phyloP scores from a whole-genome alignment of 2,797 vertebrate species.

The Sardinella longiceps region DNA sequence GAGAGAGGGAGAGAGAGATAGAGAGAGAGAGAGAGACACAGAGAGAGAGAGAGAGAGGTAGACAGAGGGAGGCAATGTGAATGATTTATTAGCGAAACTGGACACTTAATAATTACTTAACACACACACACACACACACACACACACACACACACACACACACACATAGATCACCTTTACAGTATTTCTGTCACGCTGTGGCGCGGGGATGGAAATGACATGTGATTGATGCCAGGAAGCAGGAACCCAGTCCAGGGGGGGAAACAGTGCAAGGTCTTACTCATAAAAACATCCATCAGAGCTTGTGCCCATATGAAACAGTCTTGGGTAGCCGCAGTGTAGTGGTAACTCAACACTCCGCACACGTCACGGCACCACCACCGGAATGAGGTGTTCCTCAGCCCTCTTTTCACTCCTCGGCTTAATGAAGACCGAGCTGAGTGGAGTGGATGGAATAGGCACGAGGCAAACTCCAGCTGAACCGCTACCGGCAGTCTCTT shows the following conservation, averaged over 20 bases:
- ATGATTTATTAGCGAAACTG: constrained; percentile 75
- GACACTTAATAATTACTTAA: constrained; percentile 83
- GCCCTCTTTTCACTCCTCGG: constrained; percentile 3
- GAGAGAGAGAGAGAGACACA: constrained; percentile 40
- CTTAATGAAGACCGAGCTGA: constrained; percentile 43
- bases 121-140: constrained; percentile 51
- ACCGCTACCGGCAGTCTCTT: not conserved
- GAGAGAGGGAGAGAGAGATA: constrained; percentile 29
- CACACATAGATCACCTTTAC: constrained; percentile 75
- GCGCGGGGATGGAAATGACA: constrained; percentile 77
- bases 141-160: constrained; percentile 62
- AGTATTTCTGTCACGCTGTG: constrained; percentile 78
- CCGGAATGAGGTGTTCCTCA: constrained; percentile 10
- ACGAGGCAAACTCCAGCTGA: not conserved
- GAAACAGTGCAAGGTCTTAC: constrained; percentile 77
- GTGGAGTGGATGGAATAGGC: no score
- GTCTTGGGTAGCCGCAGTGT: not conserved
- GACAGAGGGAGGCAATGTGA: constrained; percentile 52
- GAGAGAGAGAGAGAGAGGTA: constrained; percentile 20
- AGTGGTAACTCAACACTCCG: constrained; percentile 7
- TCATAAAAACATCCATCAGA: constrained; percentile 83
- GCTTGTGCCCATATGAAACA: constrained; percentile 27
- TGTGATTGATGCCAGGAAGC: constrained; percentile 81
- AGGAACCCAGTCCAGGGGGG: constrained; percentile 63
- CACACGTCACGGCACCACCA: not conserved